phyloP scores from a whole-genome alignment of 2,797 vertebrate genomes.

The Cuniculus paca region DNA sequence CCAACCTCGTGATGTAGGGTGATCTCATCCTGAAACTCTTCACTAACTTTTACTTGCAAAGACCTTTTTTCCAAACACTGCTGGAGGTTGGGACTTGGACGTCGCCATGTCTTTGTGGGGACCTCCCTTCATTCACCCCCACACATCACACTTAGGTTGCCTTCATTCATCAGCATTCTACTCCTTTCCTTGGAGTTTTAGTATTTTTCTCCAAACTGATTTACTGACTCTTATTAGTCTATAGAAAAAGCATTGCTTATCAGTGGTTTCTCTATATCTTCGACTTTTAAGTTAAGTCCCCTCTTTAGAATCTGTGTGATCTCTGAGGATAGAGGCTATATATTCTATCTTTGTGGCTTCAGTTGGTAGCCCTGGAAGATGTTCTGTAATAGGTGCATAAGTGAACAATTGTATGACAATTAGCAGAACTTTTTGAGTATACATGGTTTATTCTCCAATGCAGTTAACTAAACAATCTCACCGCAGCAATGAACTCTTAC shows the following conservation, averaged over 20 bases:
- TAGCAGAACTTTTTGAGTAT: constrained; percentile 14
- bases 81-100: background rate
- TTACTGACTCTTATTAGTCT: background rate
- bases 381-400: background rate
- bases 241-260: background rate
- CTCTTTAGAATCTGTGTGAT: background rate
- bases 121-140: background rate
- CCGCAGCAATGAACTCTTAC: background rate
- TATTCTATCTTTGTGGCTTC: background rate
- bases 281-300: background rate
- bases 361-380: background rate
- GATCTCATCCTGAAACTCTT: background rate
- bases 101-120: background rate
- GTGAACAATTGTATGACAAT: background rate
- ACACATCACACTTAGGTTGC: background rate
- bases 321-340: background rate
- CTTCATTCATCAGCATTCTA: background rate
- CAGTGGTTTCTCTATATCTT: background rate
- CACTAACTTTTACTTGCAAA: background rate
- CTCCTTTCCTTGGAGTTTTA: background rate
- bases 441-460: background rate
- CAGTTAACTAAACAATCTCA: background rate
- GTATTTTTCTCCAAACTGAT: background rate
- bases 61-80: background rate
- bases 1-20: background rate